Conservation (phyloP, 2,113 vertebrate genomes). For the Lota lota region DNA sequence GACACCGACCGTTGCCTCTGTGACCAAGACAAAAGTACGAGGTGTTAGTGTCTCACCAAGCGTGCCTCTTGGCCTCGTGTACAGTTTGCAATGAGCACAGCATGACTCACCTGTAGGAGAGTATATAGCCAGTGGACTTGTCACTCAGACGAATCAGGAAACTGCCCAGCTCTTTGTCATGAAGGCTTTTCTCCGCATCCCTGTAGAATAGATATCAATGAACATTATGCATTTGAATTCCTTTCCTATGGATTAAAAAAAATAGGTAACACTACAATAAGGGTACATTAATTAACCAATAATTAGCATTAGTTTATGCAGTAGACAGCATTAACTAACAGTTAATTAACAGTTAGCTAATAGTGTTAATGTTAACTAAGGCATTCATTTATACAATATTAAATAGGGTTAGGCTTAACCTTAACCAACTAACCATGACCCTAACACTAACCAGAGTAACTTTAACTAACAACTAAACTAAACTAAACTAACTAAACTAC, state of each 20-base stretch:
- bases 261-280: no score
- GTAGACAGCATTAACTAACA: no score
- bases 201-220: constrained; percentile 54
- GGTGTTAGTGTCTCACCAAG: not conserved
- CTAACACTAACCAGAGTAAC: no score
- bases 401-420: no score
- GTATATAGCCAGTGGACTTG: constrained; percentile 79
- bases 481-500: no score
- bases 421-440: no score
- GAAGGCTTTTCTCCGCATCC: constrained; percentile 78
- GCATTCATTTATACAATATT: no score
- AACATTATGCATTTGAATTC: not conserved
- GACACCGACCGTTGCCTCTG: constrained; percentile 81
- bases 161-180: constrained; percentile 73
- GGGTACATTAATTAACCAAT: no score
- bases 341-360: no score
- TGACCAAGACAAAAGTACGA: constrained; percentile 16
- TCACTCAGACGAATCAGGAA: constrained; percentile 85
- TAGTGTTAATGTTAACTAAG: no score
- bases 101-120: constrained; percentile 82
- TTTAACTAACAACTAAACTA: no score
- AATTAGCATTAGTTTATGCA: no score
- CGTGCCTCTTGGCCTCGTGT: not conserved
- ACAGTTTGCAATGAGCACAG: not conserved
- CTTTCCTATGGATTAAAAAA: not conserved